Base-by-base conservation (phyloP, 2,888 invertebrate genomes). In the Phortica okadai region DNA sequence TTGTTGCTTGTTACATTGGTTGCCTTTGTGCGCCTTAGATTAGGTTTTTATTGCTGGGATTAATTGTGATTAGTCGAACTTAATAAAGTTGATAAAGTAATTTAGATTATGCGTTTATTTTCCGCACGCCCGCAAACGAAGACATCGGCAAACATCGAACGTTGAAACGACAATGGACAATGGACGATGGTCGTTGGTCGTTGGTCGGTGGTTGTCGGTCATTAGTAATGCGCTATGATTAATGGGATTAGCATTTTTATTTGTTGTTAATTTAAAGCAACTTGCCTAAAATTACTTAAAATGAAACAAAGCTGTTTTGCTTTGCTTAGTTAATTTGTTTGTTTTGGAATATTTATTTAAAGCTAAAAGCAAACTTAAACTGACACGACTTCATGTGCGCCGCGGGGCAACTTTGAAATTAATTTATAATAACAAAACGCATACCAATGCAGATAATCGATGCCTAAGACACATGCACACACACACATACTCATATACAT, bases 71-170 rank as follows among this genome's bases (percentile, higher is more conserved):
- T 88, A 87, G 88, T 85, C 83, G 82, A 86, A 86, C 85, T 86
- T 87, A 88, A 86, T 86, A 86, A 88, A 86, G 82, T 88, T 88
- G 88, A 86, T 86, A 87, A 88, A 88, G 86, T 88, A 86, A 86
- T 86, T 86, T 87, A 85, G 85, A 83, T 87, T 88, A 87, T 83
- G 80, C 88, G 85, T 85, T 84, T 85, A 88, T 86, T 78, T 73
- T 42, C 54, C 14, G 59, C 33, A 54, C 33, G 66, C 74, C 56
- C 50, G 76, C 75, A 77, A 50, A 14, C 50, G 50, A 11, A 50
- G 14, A 50, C 50, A 50, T 50, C 14, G 50, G 50, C 33, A 33
- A 33, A 33, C 33, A 33, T 33, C 33, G 33, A 33, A 33, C 33
- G 33, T 33, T 50, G 50, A 14, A 14, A 2, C 4, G 10, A 50